These are phyloP conservation scores for Haemorhous mexicanus DNA, from an alignment of 2,113 vertebrate species.

Conservation along the genomic window DNA sequence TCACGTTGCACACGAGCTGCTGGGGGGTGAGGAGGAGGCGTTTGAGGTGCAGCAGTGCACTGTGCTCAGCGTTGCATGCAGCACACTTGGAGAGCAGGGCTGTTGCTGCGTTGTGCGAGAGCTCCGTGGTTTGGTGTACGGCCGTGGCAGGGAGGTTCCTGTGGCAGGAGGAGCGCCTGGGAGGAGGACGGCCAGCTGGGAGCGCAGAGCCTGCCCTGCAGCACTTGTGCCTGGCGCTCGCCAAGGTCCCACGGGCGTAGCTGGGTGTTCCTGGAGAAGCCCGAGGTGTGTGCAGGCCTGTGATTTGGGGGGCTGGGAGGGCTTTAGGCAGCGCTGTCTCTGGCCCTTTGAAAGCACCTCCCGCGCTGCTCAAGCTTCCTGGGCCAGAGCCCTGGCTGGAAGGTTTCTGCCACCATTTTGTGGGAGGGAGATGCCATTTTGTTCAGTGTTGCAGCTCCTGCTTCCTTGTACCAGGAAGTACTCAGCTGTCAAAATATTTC, in stretches of 20 bases:
- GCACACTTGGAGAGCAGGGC: fast-evolving
- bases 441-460: neutral
- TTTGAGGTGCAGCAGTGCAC: fast-evolving
- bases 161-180: fast-evolving
- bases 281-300: neutral
- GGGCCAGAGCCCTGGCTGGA: neutral
- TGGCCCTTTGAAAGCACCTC: fast-evolving
- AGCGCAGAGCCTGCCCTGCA: neutral
- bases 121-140: fast-evolving
- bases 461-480: neutral
- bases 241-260: fast-evolving
- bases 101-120: neutral
- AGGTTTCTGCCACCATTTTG: neutral
- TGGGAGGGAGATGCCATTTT: neutral
- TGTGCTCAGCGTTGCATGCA: fast-evolving
- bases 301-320: neutral
- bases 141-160: fast-evolving
- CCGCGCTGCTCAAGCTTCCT: fast-evolving
- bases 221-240: neutral
- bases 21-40: fast-evolving
- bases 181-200: fast-evolving
- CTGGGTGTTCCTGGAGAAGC: neutral
- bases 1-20: fast-evolving
- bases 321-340: neutral
- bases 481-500: neutral